These are phyloP conservation scores for Chironomus tepperi DNA, from an alignment of 1,140 invertebrate genomes.

Conservation along the genomic window DNA sequence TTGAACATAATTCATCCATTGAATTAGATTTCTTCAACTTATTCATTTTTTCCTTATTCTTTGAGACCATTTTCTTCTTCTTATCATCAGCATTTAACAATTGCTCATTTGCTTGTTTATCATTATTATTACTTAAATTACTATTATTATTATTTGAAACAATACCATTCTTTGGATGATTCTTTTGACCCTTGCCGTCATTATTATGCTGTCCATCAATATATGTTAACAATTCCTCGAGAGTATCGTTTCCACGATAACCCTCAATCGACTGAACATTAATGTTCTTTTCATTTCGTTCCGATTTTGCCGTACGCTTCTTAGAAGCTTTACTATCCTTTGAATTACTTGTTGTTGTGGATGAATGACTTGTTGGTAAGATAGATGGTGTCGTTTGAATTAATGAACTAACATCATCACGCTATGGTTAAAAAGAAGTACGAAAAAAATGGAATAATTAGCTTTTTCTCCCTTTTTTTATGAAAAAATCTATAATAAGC, in stretches of 20 bases:
- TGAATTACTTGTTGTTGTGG: conserved; percentile 32
- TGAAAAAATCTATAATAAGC: no score
- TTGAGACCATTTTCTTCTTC: conserved; percentile 34
- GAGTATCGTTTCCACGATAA: conserved; percentile 47
- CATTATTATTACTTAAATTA: no score
- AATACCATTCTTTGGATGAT: conserved; percentile 27
- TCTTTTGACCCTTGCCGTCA: conserved; percentile 28
- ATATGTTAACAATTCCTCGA: conserved; percentile 43
- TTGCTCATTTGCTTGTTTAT: conserved; percentile 18
- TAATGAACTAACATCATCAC: conserved; percentile 24
- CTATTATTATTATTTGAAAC: conserved; percentile 2
- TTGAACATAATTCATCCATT: conserved; percentile 55
- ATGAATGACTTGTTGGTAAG: conserved; percentile 25
- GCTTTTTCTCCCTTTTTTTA: no score
- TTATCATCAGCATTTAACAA: conserved; percentile 26
- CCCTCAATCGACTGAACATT: conserved; percentile 47
- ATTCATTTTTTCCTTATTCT: conserved; percentile 31
- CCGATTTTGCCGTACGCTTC: conserved; percentile 40
- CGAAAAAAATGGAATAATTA: not conserved
- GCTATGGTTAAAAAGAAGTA: not conserved
- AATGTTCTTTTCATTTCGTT: conserved; percentile 47
- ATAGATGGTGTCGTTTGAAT: conserved; percentile 24
- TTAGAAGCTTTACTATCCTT: conserved; percentile 37
- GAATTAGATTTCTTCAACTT: conserved; percentile 55
- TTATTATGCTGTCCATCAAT: conserved; percentile 35